Evolutionary conservation across 2,113 vertebrate species (phyloP), one percentile per base, ranked within the genome.

Genomic region (Ophthalmolycus amberensis): DNA sequence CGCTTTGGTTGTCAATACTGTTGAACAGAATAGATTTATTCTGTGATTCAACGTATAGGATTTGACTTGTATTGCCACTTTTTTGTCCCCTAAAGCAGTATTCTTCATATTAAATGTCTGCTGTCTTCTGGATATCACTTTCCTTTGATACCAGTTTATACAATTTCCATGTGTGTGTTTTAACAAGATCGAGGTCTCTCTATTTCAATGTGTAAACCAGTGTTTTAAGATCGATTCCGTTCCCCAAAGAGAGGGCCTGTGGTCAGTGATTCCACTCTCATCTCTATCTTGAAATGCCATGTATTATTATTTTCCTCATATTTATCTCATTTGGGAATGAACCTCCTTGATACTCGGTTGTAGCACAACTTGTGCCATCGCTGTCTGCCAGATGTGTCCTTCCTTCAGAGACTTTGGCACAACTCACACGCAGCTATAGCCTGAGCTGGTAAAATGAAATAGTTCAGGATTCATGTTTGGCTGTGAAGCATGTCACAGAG

Each of bases 211-310:
- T 29, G 38, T 67, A 46, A 29, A 34, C 48, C 14, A 34, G 5
- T 56, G 69, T 50, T 54, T 82, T 16, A 56, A 66, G 68, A 67
- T 67, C 8, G 65, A 79, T 34, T 58, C 37, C 54, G 10, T 66
- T 77, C 71, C 68, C 67, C 10, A 37, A 63, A 69, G 63, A 69
- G 27, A 62, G 20, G 14, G 15, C 50, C 44, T 22, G 32, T 59
- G 84, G 80, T 71, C 83, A 75, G 14, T 58, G 58, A 72, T 20
- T 71, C 59, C n/a, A 56, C 58, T 83, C 40, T 76, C 42, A 48
- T 82, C 32, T 71, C 38, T 32, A 6, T 58, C 59, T 59, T 60
- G 32, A 77, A 84, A 60, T 74, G 34, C 60, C 70, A 68, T 54
- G n/a, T 54, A 42, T 77, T 78, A 75, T 32, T 40, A 56, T 72